A percentile compares a stretch with the other conserved stretches of the same genome.
These are phyloP conservation scores for Chaetogeoica ovagalla DNA, from an alignment of 2,888 invertebrate genomes.

Conservation along the genomic window DNA sequence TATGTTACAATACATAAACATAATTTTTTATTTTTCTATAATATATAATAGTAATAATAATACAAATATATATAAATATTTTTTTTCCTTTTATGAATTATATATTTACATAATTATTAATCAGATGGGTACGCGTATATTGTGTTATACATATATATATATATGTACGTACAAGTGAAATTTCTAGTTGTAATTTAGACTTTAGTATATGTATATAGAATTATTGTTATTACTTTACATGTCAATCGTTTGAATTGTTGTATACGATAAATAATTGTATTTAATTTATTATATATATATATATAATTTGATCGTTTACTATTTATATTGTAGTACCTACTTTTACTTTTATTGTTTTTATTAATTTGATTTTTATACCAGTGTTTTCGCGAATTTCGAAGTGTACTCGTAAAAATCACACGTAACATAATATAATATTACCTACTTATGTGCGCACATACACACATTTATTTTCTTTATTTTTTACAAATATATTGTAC, in stretches of 20 bases:
- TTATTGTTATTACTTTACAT: not conserved
- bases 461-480: not conserved
- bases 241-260: not conserved
- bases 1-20: slow-evolving; percentile 40
- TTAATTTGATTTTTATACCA: slow-evolving; percentile 18
- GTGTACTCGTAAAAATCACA: slow-evolving; percentile 20
- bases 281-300: not conserved
- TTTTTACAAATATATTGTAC: slow-evolving; percentile 24
- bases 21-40: slow-evolving; percentile 39
- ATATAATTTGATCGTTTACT: not conserved
- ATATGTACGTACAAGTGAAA: not conserved
- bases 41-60: slow-evolving; percentile 9
- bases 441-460: not conserved
- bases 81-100: not conserved
- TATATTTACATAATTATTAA: not conserved
- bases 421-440: not conserved
- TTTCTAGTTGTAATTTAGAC: not conserved
- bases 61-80: too few species aligned
- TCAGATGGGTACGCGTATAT: not conserved
- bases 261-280: not conserved
- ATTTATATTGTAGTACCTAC: slow-evolving; percentile 10
- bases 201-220: not conserved
- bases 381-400: slow-evolving; percentile 26
- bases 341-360: slow-evolving; percentile 39
- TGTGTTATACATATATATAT: not conserved